Percentiles rank a stretch among this genome's conserved stretches.
phyloP scores from a whole-genome alignment of 35 echinoderm and acorn worm genomes.

The Nesometra sesokonis region DNA sequence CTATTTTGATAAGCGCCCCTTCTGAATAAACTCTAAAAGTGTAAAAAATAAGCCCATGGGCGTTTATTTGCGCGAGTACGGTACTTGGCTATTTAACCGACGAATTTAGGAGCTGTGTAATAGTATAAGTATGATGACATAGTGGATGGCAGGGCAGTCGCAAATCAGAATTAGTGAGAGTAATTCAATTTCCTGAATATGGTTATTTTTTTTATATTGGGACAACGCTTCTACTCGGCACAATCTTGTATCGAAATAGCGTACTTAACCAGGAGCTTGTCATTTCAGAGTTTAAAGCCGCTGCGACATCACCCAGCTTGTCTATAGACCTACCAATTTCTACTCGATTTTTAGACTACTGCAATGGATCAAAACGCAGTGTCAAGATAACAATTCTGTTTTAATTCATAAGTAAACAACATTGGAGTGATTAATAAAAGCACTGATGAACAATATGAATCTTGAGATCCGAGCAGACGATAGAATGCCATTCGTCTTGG shows the following conservation, averaged over 20 bases:
- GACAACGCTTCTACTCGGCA: neutral
- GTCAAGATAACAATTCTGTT: too few relatives aligned
- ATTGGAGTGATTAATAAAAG: neutral
- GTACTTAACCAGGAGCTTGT: neutral
- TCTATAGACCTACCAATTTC: neutral
- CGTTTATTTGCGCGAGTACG: too few relatives aligned
- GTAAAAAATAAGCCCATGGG: too few relatives aligned
- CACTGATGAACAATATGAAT: neutral
- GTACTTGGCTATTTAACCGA: neutral
- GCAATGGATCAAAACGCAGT: neutral
- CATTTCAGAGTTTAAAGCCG: neutral
- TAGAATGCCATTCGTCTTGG: neutral
- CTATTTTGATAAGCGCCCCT: too few relatives aligned
- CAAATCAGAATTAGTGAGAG: neutral
- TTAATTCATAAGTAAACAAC: neutral
- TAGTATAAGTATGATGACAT: neutral
- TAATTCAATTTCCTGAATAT: neutral
- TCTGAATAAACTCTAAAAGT: too few relatives aligned
- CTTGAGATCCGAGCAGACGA: neutral
- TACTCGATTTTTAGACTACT: neutral
- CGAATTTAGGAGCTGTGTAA: neutral
- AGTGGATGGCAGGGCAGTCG: neutral
- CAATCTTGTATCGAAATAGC: neutral
- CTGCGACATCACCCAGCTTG: neutral
- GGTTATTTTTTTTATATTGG: neutral